phyloP scores from a whole-genome alignment of 2,888 invertebrate genomes.

The Embidobia sp. region DNA sequence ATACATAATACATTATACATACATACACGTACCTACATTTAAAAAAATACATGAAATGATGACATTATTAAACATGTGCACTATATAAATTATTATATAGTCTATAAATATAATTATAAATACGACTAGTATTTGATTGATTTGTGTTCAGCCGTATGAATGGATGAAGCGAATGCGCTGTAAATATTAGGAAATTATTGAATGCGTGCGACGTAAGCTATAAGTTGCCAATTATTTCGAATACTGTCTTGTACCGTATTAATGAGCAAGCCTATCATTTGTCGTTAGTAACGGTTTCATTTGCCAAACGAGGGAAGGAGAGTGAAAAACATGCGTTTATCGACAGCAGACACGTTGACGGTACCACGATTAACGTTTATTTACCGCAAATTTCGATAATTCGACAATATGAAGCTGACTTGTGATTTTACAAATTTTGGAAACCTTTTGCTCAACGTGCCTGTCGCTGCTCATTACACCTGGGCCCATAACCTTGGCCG shows the following conservation, averaged over 20 bases:
- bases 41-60: slow-evolving; percentile 63
- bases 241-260: slow-evolving; percentile 37
- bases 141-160: slow-evolving; percentile 52
- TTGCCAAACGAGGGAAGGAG: slow-evolving; percentile 25
- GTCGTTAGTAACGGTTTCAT: slow-evolving; percentile 41
- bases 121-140: slow-evolving; percentile 59
- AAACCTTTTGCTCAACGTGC: slow-evolving; percentile 62
- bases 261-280: slow-evolving; percentile 48
- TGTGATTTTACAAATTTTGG: slow-evolving; percentile 55
- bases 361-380: slow-evolving; percentile 31
- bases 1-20: slow-evolving; percentile 67
- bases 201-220: slow-evolving; percentile 60
- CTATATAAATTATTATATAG: slow-evolving; percentile 71
- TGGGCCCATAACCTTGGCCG: slow-evolving; percentile 34
- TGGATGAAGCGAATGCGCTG: slow-evolving; percentile 61
- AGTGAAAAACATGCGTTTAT: slow-evolving; percentile 6
- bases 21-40: slow-evolving; percentile 68
- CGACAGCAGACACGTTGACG: slow-evolving; percentile 55
- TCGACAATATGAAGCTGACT: slow-evolving; percentile 60
- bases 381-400: slow-evolving; percentile 51
- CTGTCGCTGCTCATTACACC: slow-evolving; percentile 55
- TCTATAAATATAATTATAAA: slow-evolving; percentile 71
- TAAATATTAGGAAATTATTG: slow-evolving; percentile 72
- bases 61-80: slow-evolving; percentile 67
- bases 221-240: slow-evolving; percentile 55